phyloP scores from a whole-genome alignment of 1,140 invertebrate genomes.

The Zaprionus africanus region DNA sequence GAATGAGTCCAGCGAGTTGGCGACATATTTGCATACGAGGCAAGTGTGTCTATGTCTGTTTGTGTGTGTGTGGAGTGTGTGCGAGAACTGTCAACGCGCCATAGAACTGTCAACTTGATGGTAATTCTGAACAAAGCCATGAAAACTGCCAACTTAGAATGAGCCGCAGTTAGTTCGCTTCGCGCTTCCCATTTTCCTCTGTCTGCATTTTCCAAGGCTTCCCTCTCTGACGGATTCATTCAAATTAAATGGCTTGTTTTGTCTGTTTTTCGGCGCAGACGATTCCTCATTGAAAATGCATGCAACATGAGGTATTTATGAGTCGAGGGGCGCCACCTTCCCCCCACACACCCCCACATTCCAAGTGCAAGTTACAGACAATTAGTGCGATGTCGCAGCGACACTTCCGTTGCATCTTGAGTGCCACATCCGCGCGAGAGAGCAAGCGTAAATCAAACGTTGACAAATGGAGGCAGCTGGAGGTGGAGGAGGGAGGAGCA shows the following conservation, averaged over 20 bases:
- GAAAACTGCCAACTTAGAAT: conserved; percentile 59
- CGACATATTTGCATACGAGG: conserved; percentile 76
- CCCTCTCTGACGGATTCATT: conserved; percentile 71
- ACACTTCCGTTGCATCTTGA: conserved; percentile 68
- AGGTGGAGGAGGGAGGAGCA: not conserved
- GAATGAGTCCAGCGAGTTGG: conserved; percentile 73
- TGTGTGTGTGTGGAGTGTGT: conserved; percentile 55
- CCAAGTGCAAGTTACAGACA: conserved; percentile 44
- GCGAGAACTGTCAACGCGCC: conserved; percentile 82
- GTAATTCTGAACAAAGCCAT: conserved; percentile 79
- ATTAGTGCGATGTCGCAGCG: conserved; percentile 60
- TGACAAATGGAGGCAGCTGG: conserved; percentile 26
- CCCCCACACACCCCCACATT: too few relatives aligned
- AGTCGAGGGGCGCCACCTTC: conserved; percentile 25
- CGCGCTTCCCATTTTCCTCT: conserved; percentile 22
- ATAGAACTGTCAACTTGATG: conserved; percentile 84
- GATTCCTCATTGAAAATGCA: conserved; percentile 76
- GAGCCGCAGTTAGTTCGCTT: conserved; percentile 35
- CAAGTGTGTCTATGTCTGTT: conserved; percentile 16
- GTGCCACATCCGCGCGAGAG: conserved; percentile 61
- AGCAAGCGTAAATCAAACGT: conserved; percentile 39
- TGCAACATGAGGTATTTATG: conserved; percentile 74
- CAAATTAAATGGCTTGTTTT: conserved; percentile 72
- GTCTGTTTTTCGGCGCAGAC: conserved; percentile 60
- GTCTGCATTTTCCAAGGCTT: not conserved